phyloP scores from a whole-genome alignment of 2,888 invertebrate genomes.

The Callosobruchus maculatus region DNA sequence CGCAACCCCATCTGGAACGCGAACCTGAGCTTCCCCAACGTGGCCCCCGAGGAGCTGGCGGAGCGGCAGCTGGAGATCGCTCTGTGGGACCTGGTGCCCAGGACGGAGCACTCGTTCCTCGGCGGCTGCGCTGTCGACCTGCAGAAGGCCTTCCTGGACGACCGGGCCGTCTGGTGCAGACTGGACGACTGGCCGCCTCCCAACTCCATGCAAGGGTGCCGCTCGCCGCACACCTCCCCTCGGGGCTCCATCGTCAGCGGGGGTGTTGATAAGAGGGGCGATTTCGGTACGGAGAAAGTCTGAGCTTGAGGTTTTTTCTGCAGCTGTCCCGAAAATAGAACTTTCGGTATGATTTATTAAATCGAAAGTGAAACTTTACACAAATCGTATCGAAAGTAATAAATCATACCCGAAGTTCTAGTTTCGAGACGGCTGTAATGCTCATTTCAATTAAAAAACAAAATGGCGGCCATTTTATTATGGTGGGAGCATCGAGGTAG shows the following conservation, averaged over 20 bases:
- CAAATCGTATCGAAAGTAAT: no score
- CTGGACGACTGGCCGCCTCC: conserved; percentile 74
- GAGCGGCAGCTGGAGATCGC: conserved; percentile 81
- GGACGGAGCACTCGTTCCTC: conserved; percentile 76
- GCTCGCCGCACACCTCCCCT: conserved; percentile 75
- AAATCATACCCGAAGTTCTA: no score
- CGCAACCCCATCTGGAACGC: conserved; percentile 92
- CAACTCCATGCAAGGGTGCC: conserved; percentile 66
- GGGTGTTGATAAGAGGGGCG: not conserved
- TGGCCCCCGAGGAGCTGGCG: conserved; percentile 75
- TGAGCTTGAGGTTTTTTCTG: no score
- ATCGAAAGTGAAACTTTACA: no score
- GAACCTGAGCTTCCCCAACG: conserved; percentile 76
- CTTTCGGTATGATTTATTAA: no score
- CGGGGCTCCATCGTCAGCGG: conserved; percentile 47
- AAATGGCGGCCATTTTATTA: no score
- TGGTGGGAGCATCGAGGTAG: no score
- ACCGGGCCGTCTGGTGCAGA: conserved; percentile 87
- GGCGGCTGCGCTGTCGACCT: conserved; percentile 79
- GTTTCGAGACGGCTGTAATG: no score
- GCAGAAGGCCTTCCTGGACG: conserved; percentile 80
- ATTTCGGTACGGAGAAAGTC: not conserved
- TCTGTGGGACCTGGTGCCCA: conserved; percentile 82
- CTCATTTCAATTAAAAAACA: no score
- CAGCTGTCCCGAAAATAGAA: no score